Evolutionary conservation across 1,140 invertebrate genomes (phyloP).

Genomic region (Drosophila lacteicornis): DNA sequence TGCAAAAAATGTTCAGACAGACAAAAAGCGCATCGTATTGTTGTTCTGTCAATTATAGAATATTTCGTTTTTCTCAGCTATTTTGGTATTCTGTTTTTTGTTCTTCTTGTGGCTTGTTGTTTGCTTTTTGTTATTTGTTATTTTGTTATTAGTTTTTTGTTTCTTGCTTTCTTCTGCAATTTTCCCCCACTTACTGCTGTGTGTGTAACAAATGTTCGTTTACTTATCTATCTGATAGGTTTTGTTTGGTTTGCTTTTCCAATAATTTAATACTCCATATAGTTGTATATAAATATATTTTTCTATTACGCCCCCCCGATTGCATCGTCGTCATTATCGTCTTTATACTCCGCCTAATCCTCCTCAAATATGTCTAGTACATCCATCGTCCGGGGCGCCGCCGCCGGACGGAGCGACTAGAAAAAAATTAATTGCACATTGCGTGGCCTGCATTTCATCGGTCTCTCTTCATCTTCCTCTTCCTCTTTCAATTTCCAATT

Average conservation of each 20-base stretch:
- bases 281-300: slow-evolving; percentile 84
- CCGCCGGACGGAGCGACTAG: slow-evolving; percentile 61
- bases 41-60: slow-evolving; percentile 71
- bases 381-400: slow-evolving; percentile 42
- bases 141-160: not conserved
- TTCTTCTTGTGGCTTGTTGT: slow-evolving; percentile 21
- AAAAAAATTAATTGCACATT: slow-evolving; percentile 82
- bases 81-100: slow-evolving; percentile 32
- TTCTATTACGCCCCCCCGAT: slow-evolving; percentile 77
- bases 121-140: not conserved
- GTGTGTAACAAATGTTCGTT: slow-evolving; percentile 72
- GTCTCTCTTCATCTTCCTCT: slow-evolving; percentile 1
- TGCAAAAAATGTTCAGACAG: slow-evolving; percentile 74
- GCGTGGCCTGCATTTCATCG: slow-evolving; percentile 72
- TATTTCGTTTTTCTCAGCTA: slow-evolving; percentile 45
- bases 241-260: slow-evolving; percentile 66
- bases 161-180: slow-evolving; percentile 26
- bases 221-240: slow-evolving; percentile 80
- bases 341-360: slow-evolving; percentile 22
- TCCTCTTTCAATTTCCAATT: slow-evolving; percentile 28
- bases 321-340: slow-evolving; percentile 64
- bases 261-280: slow-evolving; percentile 79
- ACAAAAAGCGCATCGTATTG: slow-evolving; percentile 70
- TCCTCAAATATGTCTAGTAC: slow-evolving; percentile 45
- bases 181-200: slow-evolving; percentile 57